A percentile compares a stretch with the other conserved stretches of the same genome.
These are phyloP conservation scores for Hydroisotoma schaefferi DNA, from an alignment of 2,888 invertebrate species.

Conservation along the genomic window DNA sequence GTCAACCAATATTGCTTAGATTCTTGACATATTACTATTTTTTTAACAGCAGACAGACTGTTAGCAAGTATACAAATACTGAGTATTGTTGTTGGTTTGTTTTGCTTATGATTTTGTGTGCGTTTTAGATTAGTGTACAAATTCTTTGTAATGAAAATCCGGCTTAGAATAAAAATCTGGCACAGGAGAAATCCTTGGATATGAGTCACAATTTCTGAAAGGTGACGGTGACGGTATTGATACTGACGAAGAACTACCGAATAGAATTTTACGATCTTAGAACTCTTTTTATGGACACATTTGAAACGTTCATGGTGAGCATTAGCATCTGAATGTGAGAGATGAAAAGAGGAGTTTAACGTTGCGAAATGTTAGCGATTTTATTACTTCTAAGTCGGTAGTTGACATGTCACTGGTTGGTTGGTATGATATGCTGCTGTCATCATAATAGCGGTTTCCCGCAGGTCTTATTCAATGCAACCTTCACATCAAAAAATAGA, in stretches of 20 bases:
- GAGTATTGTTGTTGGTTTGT: too few relatives aligned
- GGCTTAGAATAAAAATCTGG: too few relatives aligned
- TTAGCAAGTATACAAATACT: too few relatives aligned
- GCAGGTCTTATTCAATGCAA: conserved; percentile 37
- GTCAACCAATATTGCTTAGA: too few relatives aligned
- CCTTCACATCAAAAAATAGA: conserved; percentile 26
- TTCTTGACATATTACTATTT: too few relatives aligned
- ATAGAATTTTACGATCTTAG: neutral
- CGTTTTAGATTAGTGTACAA: too few relatives aligned
- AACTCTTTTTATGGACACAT: neutral
- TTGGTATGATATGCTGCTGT: conserved; percentile 8
- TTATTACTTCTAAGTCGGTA: conserved; percentile 39
- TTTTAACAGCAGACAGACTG: too few relatives aligned
- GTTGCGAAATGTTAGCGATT: conserved; percentile 47
- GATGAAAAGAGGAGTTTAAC: conserved; percentile 27
- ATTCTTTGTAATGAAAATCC: too few relatives aligned
- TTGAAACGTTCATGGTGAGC: conserved; percentile 19
- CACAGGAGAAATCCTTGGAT: too few relatives aligned
- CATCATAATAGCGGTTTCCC: conserved; percentile 41
- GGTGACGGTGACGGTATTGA: too few relatives aligned
- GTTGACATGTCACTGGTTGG: conserved; percentile 17
- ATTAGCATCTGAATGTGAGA: conserved; percentile 44
- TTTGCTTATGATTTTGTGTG: too few relatives aligned
- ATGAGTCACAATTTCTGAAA: too few relatives aligned
- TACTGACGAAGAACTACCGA: neutral